phyloP scores from a whole-genome alignment of 2,888 invertebrate species.

The Osedax fenrisi region DNA sequence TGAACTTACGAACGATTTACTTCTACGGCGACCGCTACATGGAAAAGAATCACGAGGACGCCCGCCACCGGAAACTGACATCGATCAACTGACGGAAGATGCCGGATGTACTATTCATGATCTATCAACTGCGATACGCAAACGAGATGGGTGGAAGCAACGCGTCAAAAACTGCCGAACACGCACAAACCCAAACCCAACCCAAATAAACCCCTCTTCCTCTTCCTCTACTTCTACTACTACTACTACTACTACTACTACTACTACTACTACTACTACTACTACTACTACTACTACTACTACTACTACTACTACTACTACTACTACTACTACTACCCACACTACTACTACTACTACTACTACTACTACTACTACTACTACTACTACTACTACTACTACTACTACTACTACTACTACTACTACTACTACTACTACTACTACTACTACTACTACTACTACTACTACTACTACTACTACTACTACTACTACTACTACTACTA shows the following conservation, averaged over 20 bases:
- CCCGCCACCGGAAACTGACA: too few relatives aligned
- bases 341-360: background rate
- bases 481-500: slow-evolving; percentile 3
- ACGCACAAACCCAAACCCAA: too few relatives aligned
- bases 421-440: slow-evolving; percentile 15
- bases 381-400: slow-evolving; percentile 12
- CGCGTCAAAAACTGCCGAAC: too few relatives aligned
- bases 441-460: slow-evolving; percentile 13
- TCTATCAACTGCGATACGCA: too few relatives aligned
- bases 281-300: slow-evolving; percentile 8
- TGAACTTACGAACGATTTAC: too few relatives aligned
- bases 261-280: slow-evolving; percentile 11
- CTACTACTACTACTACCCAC: background rate
- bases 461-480: slow-evolving; percentile 17
- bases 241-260: background rate
- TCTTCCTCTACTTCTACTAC: too few relatives aligned
- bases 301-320: slow-evolving; percentile 11
- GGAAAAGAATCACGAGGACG: too few relatives aligned
- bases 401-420: slow-evolving; percentile 12
- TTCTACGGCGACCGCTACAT: too few relatives aligned
- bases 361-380: slow-evolving; percentile 14
- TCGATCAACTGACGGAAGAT: too few relatives aligned
- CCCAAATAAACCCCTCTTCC: too few relatives aligned
- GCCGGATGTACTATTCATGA: too few relatives aligned
- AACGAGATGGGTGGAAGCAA: too few relatives aligned